Percentiles rank a stretch among this genome's conserved stretches.
Evolutionary conservation across 2,888 invertebrate genomes (phyloP).

Genomic region (Acanthopleura granulata): DNA sequence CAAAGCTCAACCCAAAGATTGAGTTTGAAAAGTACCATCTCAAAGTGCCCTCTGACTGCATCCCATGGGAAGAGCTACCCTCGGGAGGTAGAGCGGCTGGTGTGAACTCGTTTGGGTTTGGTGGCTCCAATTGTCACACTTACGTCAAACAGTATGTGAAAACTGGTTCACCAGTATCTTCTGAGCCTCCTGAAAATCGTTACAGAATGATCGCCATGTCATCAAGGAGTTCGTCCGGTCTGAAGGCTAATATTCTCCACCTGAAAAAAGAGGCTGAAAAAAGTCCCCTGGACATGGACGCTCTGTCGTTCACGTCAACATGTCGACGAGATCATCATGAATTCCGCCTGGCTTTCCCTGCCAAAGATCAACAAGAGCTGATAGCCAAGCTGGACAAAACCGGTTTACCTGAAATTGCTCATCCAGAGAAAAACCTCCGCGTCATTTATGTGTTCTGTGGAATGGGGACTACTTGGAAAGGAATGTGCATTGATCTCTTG

Average conservation of each 20-base stretch:
- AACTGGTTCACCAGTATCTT: neutral
- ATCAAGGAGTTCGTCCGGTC: conserved; percentile 15
- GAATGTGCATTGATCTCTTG: conserved; percentile 51
- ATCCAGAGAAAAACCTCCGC: conserved; percentile 12
- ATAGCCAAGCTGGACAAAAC: neutral
- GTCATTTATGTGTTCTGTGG: conserved; percentile 54
- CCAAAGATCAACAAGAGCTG: conserved; percentile 24
- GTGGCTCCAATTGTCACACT: conserved; percentile 56
- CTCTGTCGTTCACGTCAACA: conserved; percentile 34
- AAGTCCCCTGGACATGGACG: neutral
- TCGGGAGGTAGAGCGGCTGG: conserved; percentile 35
- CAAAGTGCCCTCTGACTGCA: conserved; percentile 32
- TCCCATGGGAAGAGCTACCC: conserved; percentile 25
- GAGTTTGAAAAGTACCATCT: conserved; percentile 38
- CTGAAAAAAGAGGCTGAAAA: neutral
- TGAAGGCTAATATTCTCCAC: conserved; percentile 22
- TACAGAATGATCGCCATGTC: conserved; percentile 30
- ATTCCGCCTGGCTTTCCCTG: conserved; percentile 25
- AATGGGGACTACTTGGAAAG: conserved; percentile 53
- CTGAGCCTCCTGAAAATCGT: neutral
- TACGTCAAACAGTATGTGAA: conserved; percentile 33
- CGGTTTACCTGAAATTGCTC: neutral
- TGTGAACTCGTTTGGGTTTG: conserved; percentile 55
- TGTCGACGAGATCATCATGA: conserved; percentile 37
- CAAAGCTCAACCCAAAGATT: conserved; percentile 42